Percentiles rank a stretch among this genome's conserved stretches.
These are phyloP conservation scores for Drosophila setosimentum DNA, from an alignment of 2,888 invertebrate genomes.

Conservation along the genomic window DNA sequence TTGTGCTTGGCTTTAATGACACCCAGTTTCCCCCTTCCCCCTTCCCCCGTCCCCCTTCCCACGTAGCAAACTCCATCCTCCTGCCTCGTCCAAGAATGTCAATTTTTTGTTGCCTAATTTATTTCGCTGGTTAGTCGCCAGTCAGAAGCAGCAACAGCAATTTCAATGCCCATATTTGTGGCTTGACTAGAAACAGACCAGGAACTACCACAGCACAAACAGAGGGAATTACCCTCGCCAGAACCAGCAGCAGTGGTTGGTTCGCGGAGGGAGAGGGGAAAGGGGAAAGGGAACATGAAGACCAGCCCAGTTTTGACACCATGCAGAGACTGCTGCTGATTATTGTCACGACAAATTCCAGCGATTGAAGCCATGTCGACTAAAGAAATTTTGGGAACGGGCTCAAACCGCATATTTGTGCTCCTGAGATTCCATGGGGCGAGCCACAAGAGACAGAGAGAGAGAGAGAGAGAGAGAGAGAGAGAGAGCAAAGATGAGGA, in stretches of 20 bases:
- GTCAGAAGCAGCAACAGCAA: constrained; percentile 15
- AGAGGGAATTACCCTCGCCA: background rate
- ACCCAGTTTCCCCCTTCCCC: constrained; percentile 10
- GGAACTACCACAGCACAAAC: constrained; percentile 42
- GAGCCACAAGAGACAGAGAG: background rate
- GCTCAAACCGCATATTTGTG: constrained; percentile 47
- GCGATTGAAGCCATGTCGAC: constrained; percentile 57
- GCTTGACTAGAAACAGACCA: constrained; percentile 41
- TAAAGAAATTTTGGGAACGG: constrained; percentile 1
- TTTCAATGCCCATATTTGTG: constrained; percentile 55
- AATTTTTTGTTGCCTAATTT: constrained; percentile 77
- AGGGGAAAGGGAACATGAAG: constrained; percentile 9
- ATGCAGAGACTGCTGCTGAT: constrained; percentile 77
- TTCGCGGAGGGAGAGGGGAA: background rate
- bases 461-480: background rate
- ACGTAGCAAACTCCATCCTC: background rate
- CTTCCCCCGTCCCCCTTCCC: background rate
- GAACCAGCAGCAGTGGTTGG: background rate
- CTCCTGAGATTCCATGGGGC: constrained; percentile 51
- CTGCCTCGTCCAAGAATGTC: constrained; percentile 56
- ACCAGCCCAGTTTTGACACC: constrained; percentile 66
- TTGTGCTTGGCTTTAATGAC: constrained; percentile 59
- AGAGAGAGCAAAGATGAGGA: background rate
- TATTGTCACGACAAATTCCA: constrained; percentile 83
- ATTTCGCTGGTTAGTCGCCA: constrained; percentile 56